Evolutionary conservation across 2,888 invertebrate genomes (phyloP).

Genomic region (Nycteola revayana): DNA sequence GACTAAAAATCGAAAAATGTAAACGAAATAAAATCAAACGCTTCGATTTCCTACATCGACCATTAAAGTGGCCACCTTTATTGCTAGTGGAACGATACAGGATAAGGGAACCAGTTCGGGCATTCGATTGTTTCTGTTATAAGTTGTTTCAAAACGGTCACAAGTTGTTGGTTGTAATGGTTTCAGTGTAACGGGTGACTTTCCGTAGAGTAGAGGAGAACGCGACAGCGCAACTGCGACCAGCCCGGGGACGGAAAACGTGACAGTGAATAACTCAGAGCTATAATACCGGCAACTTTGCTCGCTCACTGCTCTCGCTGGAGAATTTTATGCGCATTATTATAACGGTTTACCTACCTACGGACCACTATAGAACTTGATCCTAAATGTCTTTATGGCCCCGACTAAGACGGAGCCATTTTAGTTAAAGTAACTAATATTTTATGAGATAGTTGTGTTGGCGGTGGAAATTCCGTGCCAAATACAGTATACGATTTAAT

Average conservation of each 20-base stretch:
- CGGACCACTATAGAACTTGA: conserved; percentile 47
- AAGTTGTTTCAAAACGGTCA: conserved; percentile 23
- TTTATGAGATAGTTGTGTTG: conserved; percentile 45
- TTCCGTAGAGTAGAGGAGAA: conserved; percentile 26
- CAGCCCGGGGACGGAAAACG: conserved; percentile 43
- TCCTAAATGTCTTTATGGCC: conserved; percentile 61
- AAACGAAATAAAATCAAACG: background rate
- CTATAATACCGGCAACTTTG: conserved; percentile 56
- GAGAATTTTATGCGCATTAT: conserved; percentile 69
- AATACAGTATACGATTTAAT: conserved; percentile 37
- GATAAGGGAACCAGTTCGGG: conserved; percentile 17
- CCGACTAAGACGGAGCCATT: conserved; percentile 51
- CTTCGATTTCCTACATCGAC: too few relatives aligned
- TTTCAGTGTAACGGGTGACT: conserved; percentile 24
- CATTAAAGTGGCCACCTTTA: conserved; percentile 12
- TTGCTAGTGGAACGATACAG: conserved; percentile 14
- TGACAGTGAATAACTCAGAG: conserved; percentile 68
- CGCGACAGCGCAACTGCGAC: conserved; percentile 34
- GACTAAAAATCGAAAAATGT: too few relatives aligned
- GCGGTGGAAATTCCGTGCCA: conserved; percentile 37
- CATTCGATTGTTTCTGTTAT: conserved; percentile 32
- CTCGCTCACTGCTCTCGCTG: conserved; percentile 52
- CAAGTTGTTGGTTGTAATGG: conserved; percentile 23
- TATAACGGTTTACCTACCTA: conserved; percentile 54
- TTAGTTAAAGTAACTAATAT: conserved; percentile 59